Conservation (phyloP, 2,113 vertebrate species). For the Xenopus laevis region DNA sequence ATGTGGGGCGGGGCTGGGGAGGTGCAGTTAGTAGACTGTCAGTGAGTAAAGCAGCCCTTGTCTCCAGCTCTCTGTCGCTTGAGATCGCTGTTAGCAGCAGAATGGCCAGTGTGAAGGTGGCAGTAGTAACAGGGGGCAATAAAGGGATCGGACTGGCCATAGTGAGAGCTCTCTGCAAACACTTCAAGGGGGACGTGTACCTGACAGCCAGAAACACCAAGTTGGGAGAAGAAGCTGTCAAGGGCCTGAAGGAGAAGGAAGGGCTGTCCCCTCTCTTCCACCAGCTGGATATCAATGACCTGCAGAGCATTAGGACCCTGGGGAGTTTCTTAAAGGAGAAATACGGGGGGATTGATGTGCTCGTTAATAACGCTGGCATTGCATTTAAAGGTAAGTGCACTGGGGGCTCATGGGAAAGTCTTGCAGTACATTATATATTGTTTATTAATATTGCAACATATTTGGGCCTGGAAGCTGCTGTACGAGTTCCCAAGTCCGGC, state of each 20-base stretch:
- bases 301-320: slow-evolving; percentile 68
- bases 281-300: slow-evolving; percentile 79
- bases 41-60: no score
- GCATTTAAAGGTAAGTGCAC: slow-evolving; percentile 72
- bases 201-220: slow-evolving; percentile 64
- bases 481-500: no score
- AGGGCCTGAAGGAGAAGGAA: slow-evolving; percentile 65
- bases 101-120: slow-evolving; percentile 63
- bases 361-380: slow-evolving; percentile 87
- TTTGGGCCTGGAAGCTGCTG: no score
- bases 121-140: slow-evolving; percentile 83
- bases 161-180: slow-evolving; percentile 69
- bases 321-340: slow-evolving; percentile 72
- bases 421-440: no score
- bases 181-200: slow-evolving; percentile 76
- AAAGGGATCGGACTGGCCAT: slow-evolving; percentile 85
- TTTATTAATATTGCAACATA: no score
- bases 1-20: no score
- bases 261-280: slow-evolving; percentile 74
- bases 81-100: not conserved
- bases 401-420: no score
- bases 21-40: no score
- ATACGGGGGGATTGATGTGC: slow-evolving; percentile 82
- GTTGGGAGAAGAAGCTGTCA: slow-evolving; percentile 66
- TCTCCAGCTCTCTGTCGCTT: no score